phyloP scores from a whole-genome alignment of 2,888 invertebrate species.

The Brachyptera risi region DNA sequence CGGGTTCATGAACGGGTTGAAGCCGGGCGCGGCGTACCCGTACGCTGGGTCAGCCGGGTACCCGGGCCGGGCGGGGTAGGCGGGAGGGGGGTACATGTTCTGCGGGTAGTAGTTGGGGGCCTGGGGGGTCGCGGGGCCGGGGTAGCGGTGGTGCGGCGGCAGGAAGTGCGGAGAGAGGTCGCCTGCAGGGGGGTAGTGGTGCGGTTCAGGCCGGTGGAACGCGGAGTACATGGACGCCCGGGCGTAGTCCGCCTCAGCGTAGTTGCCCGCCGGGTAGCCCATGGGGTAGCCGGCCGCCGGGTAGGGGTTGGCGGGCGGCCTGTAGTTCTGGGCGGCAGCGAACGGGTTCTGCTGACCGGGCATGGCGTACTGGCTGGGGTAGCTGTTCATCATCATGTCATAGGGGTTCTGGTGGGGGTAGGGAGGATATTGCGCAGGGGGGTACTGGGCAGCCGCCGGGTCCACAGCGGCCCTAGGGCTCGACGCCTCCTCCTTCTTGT shows the following conservation, averaged over 20 bases:
- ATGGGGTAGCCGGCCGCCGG: constrained; percentile 22
- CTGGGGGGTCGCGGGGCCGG: not conserved
- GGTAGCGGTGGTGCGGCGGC: constrained; percentile 13
- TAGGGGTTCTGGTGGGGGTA: constrained; percentile 20
- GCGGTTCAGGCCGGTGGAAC: constrained; percentile 35
- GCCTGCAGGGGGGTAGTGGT: constrained; percentile 25
- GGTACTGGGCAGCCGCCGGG: not conserved
- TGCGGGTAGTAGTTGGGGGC: constrained; percentile 28
- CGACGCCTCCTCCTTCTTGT: constrained; percentile 27
- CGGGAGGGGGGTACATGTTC: constrained; percentile 29
- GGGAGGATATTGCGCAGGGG: not conserved
- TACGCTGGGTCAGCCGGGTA: constrained; percentile 27
- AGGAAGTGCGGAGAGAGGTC: constrained; percentile 16
- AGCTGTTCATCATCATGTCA: constrained; percentile 28
- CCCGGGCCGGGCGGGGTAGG: constrained; percentile 22
- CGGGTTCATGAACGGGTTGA: constrained; percentile 28
- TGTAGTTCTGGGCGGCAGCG: not conserved
- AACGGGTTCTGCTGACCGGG: constrained; percentile 20
- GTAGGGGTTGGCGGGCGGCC: constrained; percentile 11
- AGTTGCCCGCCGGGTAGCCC: constrained; percentile 20
- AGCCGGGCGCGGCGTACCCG: constrained; percentile 15
- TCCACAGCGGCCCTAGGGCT: constrained; percentile 24
- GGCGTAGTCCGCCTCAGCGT: constrained; percentile 32
- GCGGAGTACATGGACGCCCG: constrained; percentile 34
- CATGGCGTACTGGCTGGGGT: constrained; percentile 20